A percentile compares a stretch with the other conserved stretches of the same genome.
Conservation (phyloP, 2,113 vertebrate genomes). For the Amazona vittata region DNA sequence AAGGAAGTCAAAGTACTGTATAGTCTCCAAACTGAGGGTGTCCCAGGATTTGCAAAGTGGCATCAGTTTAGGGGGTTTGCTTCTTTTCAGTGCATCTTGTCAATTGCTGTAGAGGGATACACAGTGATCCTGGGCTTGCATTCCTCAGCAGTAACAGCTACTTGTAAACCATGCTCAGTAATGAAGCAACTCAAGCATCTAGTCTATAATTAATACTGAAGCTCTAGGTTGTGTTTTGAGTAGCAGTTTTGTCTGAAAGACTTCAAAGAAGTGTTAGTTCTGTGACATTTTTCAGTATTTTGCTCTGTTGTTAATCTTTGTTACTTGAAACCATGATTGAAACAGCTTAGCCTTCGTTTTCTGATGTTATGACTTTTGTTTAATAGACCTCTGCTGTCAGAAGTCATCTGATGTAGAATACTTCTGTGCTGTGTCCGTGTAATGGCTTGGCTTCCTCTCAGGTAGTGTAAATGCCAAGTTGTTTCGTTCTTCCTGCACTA, state of each 20-base stretch:
- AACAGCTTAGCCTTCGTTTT: background rate
- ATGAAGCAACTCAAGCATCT: fast-evolving
- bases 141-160: background rate
- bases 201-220: background rate
- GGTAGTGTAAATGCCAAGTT: background rate
- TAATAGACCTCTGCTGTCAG: background rate
- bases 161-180: fast-evolving
- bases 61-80: background rate
- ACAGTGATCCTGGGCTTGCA: background rate
- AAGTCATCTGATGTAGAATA: background rate
- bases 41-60: background rate
- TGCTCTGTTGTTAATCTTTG: background rate
- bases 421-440: fast-evolving
- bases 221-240: background rate
- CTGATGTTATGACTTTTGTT: background rate
- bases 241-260: background rate
- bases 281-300: background rate
- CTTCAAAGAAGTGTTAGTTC: background rate
- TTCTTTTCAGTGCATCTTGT: background rate
- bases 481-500: background rate
- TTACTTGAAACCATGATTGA: background rate
- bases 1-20: background rate
- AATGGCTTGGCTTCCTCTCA: background rate
- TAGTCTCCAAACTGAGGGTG: background rate
- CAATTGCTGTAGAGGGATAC: background rate